Evolutionary conservation across 2,888 invertebrate genomes (phyloP), one percentile per base, ranked within the genome.

Genomic region (Melieria picta): DNA sequence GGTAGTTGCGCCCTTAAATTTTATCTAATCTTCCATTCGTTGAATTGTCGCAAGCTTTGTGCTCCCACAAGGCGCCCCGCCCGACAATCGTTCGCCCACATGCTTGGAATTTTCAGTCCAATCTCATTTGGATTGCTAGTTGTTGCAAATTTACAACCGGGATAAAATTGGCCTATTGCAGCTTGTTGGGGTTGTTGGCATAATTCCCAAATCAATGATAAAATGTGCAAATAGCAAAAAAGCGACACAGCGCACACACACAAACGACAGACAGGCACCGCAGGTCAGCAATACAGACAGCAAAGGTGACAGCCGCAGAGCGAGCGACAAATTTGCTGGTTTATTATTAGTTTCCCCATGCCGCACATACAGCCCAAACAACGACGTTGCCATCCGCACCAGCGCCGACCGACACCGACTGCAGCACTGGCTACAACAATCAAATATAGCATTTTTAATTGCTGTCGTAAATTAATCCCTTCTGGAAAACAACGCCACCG

Each of bases 391-490:
- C 30, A 30, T 30, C 30, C 30, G 30, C 30, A 30, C 2, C 30
- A 30, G 30, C 3, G 30, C 30, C 30, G 16, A 16, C 9, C 9
- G 10, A 63, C 10, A 63, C 7, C 63, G 16, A 16, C 63, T 16
- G 30, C n/a, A 5, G 30, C 30, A 63, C 48, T 16, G 11, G 13
- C 13, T 48, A 63, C 7, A 13, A 16, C 43, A 30, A 42, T 16
- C 11, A 45, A n/a, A 47, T 46, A 68, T 11, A 48, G 13, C 74
- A 75, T 73, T 78, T 82, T 83, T 81, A 83, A 85, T 83, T 84
- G 82, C 80, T 75, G 79, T 84, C 83, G 81, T 85, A 85, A 84
- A 85, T 85, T 84, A 85, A 85, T 85, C 83, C 83, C 72, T 78
- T 80, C 79, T 78, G 81, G 77, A 74, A 77, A 77, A 76, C 66